Evolutionary conservation across 1,140 invertebrate genomes (phyloP).

Genomic region (Caenorhabditis brenneri): DNA sequence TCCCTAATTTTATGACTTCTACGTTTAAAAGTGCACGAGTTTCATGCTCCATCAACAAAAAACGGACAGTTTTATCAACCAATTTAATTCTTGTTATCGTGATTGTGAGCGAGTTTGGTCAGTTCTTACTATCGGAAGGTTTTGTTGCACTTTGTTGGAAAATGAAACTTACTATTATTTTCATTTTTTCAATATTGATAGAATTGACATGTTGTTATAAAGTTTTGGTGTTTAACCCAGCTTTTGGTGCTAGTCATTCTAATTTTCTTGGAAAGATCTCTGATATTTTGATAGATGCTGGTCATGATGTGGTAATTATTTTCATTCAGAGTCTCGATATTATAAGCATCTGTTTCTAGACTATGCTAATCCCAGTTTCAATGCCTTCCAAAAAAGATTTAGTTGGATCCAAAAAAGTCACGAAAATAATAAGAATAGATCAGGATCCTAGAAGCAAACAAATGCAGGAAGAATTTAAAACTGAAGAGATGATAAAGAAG

Average conservation of each 20-base stretch:
- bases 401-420: not conserved
- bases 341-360: not conserved
- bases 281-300: constrained; percentile 45
- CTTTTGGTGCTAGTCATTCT: constrained; percentile 35
- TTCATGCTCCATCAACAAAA: not conserved
- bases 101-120: not conserved
- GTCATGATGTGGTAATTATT: constrained; percentile 43
- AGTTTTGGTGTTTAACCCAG: constrained; percentile 46
- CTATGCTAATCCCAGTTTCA: constrained; percentile 1
- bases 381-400: constrained; percentile 10
- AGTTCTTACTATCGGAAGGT: not conserved
- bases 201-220: not conserved
- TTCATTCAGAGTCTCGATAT: not conserved
- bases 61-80: not conserved
- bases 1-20: too few relatives aligned
- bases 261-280: constrained; percentile 49
- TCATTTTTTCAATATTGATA: not conserved
- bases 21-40: too few relatives aligned
- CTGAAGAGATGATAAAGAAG: constrained; percentile 10
- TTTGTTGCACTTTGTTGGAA: not conserved
- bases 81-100: not conserved
- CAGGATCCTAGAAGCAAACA: not conserved
- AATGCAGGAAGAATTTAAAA: constrained; percentile 13
- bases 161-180: not conserved
- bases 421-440: not conserved